These are phyloP conservation scores for Phortica okadai DNA, from an alignment of 2,888 invertebrate genomes.

Conservation along the genomic window DNA sequence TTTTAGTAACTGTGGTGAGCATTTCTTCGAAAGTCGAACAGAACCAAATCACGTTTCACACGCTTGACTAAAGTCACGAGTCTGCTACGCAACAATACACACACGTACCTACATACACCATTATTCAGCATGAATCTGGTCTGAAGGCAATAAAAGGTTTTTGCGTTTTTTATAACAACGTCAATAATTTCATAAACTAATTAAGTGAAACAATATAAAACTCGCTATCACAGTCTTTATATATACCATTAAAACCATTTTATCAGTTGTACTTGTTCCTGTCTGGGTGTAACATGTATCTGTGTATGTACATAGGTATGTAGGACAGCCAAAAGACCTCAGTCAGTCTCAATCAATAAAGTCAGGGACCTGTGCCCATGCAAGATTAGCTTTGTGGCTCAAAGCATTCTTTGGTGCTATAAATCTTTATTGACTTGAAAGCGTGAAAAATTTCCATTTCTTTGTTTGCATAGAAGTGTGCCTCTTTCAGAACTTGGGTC, in stretches of 20 bases:
- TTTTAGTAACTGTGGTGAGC: background rate
- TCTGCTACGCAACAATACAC: background rate
- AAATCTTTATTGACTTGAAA: background rate
- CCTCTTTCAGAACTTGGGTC: background rate
- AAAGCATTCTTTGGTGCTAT: background rate
- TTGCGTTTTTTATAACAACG: background rate
- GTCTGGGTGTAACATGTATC: too few relatives aligned
- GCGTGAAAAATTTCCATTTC: too few relatives aligned
- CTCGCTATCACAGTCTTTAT: background rate
- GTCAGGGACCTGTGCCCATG: background rate
- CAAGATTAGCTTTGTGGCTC: background rate
- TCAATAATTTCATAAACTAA: background rate
- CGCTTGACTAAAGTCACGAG: background rate
- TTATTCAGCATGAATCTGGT: too few relatives aligned
- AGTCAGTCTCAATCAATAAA: background rate
- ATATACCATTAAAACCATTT: background rate
- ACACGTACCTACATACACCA: background rate
- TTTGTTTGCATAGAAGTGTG: too few relatives aligned
- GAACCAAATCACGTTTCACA: background rate
- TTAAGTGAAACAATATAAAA: background rate
- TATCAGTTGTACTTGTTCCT: background rate
- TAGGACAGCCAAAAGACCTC: background rate
- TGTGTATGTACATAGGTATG: too few relatives aligned
- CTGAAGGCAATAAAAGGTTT: background rate
- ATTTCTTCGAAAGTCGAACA: background rate